phyloP scores from a whole-genome alignment of 2,888 invertebrate species.

The Luperina nickerlii region DNA sequence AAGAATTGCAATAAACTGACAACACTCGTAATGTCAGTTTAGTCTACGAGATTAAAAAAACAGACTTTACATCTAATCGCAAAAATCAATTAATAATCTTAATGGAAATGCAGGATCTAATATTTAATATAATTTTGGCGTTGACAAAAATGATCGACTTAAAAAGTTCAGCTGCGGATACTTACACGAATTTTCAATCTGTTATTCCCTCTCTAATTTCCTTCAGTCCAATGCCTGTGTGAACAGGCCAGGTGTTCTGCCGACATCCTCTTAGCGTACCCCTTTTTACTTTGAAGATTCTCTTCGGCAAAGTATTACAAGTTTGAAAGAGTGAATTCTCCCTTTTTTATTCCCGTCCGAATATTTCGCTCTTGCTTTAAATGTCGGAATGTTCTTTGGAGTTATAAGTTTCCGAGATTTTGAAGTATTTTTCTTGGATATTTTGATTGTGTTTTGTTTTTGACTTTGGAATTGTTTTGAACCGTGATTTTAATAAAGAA shows the following conservation, averaged over 20 bases:
- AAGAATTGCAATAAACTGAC: too few species aligned
- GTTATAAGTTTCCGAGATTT: slow-evolving; percentile 61
- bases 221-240: slow-evolving; percentile 71
- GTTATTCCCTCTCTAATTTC: slow-evolving; percentile 72
- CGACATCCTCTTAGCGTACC: slow-evolving; percentile 66
- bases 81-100: background rate
- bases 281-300: slow-evolving; percentile 78
- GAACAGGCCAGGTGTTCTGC: slow-evolving; percentile 73
- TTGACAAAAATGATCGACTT: background rate
- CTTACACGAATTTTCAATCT: slow-evolving; percentile 74
- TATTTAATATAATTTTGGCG: too few species aligned
- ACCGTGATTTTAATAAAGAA: background rate
- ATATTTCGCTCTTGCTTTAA: slow-evolving; percentile 69
- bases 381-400: slow-evolving; percentile 68
- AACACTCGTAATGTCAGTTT: too few species aligned
- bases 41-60: too few species aligned
- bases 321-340: slow-evolving; percentile 72
- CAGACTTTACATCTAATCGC: background rate
- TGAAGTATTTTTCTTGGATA: slow-evolving; percentile 33
- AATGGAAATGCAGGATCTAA: background rate
- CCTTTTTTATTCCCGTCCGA: slow-evolving; percentile 68
- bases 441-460: slow-evolving; percentile 39
- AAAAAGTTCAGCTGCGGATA: slow-evolving; percentile 34
- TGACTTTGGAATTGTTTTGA: slow-evolving; percentile 34
- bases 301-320: slow-evolving; percentile 74